Evolutionary conservation across 1,140 invertebrate genomes (phyloP).

Genomic region (Drosophila melanica): DNA sequence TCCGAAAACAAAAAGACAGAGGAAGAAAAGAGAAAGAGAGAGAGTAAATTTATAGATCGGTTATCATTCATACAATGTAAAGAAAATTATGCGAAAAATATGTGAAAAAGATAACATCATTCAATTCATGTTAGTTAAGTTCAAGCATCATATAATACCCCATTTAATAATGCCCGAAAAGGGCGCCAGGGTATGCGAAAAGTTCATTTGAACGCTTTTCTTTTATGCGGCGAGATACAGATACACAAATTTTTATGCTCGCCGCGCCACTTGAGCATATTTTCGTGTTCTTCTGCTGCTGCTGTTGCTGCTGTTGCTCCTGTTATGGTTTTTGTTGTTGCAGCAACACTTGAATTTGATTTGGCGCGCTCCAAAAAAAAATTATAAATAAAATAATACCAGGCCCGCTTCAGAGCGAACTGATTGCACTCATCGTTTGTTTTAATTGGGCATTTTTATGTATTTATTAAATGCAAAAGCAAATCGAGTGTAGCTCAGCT

Average conservation of each 20-base stretch:
- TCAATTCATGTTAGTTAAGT: too few species aligned
- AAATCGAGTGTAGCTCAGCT: neutral
- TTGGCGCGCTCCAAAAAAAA: constrained; percentile 44
- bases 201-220: constrained; percentile 80
- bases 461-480: constrained; percentile 55
- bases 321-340: constrained; percentile 20
- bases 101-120: too few species aligned
- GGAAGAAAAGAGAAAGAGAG: neutral
- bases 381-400: constrained; percentile 20
- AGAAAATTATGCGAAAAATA: too few species aligned
- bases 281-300: constrained; percentile 42
- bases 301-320: neutral
- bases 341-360: constrained; percentile 47
- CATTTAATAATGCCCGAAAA: neutral
- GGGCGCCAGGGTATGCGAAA: constrained; percentile 38
- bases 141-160: neutral
- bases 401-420: constrained; percentile 23
- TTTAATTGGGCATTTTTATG: constrained; percentile 76
- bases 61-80: too few species aligned
- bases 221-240: constrained; percentile 63
- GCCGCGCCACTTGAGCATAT: constrained; percentile 60
- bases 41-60: neutral
- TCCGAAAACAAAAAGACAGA: neutral
- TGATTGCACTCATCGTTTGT: constrained; percentile 61
- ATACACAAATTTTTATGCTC: constrained; percentile 66